These are phyloP conservation scores for Carduelis carduelis DNA, from an alignment of 2,797 vertebrate species.

Conservation along the genomic window DNA sequence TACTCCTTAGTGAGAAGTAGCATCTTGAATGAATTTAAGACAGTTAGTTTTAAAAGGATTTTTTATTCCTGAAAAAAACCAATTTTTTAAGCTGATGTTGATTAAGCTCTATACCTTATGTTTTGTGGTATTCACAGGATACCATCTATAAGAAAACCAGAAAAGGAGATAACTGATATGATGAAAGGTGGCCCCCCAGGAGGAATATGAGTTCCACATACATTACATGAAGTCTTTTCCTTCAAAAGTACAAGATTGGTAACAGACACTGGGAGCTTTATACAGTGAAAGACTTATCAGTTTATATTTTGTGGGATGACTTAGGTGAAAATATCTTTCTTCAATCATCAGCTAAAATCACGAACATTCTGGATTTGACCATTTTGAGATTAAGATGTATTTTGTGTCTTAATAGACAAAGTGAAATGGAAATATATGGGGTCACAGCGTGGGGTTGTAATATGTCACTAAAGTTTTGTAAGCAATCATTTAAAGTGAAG, in stretches of 20 bases:
- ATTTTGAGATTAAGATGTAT: background rate
- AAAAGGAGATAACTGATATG: background rate
- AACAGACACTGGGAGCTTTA: background rate
- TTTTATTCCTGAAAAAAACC: background rate
- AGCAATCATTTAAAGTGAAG: background rate
- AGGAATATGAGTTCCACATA: background rate
- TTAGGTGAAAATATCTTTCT: background rate
- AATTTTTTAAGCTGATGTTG: background rate
- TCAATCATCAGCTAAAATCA: background rate
- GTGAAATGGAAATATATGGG: background rate
- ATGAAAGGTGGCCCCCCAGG: background rate
- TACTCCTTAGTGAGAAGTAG: background rate
- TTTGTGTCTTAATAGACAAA: background rate
- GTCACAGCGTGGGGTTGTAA: background rate
- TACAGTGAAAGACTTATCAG: background rate
- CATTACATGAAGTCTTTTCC: background rate
- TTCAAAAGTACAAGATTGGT: background rate
- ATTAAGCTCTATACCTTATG: background rate
- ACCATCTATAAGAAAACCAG: background rate
- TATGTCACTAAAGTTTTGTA: background rate
- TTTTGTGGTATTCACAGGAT: background rate
- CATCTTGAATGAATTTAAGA: background rate
- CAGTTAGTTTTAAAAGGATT: background rate
- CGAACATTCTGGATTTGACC: background rate
- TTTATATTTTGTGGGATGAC: background rate